Evolutionary conservation across 2,888 invertebrate species (phyloP).

Genomic region (Hyposoter dolosus): DNA sequence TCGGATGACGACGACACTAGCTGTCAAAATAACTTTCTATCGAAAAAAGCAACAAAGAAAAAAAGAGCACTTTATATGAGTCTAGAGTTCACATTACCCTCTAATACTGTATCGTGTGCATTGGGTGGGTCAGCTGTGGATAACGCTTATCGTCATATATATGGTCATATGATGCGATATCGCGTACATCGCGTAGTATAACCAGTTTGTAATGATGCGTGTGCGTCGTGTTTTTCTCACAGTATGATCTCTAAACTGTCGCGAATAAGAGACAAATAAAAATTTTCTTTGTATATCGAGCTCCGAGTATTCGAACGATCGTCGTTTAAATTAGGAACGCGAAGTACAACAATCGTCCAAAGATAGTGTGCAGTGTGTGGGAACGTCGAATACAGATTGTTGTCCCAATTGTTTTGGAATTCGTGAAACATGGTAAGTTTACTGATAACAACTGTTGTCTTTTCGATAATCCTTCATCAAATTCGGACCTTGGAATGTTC

Average conservation of each 20-base stretch:
- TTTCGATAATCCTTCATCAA: neutral
- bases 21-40: slow-evolving; percentile 29
- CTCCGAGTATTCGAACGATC: slow-evolving; percentile 6
- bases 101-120: neutral
- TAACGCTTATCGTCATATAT: slow-evolving; percentile 63
- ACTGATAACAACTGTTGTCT: slow-evolving; percentile 21
- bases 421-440: slow-evolving; percentile 59
- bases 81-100: slow-evolving; percentile 2
- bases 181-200: slow-evolving; percentile 44
- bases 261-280: slow-evolving; percentile 44
- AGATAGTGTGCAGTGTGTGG: neutral
- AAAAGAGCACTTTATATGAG: neutral
- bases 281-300: neutral
- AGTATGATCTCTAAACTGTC: slow-evolving; percentile 57
- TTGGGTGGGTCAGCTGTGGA: slow-evolving; percentile 57
- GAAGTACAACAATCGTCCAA: neutral
- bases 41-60: neutral
- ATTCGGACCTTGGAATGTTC: neutral
- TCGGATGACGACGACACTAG: slow-evolving; percentile 4
- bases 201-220: slow-evolving; percentile 45
- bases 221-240: slow-evolving; percentile 36
- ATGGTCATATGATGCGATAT: slow-evolving; percentile 61
- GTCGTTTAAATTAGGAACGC: neutral
- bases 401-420: slow-evolving; percentile 7
- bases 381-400: slow-evolving; percentile 24